Evolutionary conservation across 2,797 vertebrate genomes (phyloP).

Genomic region (Acanthornis magna): DNA sequence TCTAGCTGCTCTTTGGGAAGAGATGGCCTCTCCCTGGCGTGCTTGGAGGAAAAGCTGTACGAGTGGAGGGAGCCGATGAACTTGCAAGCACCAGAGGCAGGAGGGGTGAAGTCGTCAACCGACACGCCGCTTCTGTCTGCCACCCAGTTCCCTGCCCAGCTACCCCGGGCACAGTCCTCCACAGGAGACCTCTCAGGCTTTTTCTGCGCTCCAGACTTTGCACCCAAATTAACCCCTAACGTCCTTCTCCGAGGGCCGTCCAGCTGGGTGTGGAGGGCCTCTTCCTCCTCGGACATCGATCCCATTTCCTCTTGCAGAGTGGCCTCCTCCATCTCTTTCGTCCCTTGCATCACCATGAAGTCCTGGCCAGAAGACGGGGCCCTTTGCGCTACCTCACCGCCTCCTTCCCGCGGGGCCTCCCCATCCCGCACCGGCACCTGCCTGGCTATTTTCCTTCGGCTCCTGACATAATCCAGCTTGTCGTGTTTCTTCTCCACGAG

Average conservation of each 20-base stretch:
- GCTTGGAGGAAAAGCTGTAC: constrained; percentile 81
- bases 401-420: constrained; percentile 36
- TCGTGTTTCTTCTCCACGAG: constrained; percentile 63
- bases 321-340: constrained; percentile 33
- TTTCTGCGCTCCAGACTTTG: not conserved
- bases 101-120: constrained; percentile 73
- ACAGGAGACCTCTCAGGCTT: not conserved
- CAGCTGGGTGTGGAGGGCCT: not conserved
- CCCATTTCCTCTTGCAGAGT: not conserved
- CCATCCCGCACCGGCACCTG: constrained; percentile 31
- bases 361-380: not conserved
- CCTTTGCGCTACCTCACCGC: constrained; percentile 42
- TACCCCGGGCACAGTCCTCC: not conserved
- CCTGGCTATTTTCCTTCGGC: constrained; percentile 60
- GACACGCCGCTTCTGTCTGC: constrained; percentile 71
- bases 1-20: constrained; percentile 75
- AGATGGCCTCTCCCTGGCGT: constrained; percentile 69
- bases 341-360: constrained; percentile 20
- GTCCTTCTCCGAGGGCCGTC: constrained; percentile 44
- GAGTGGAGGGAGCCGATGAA: constrained; percentile 83
- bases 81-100: constrained; percentile 75
- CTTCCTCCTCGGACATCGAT: not conserved
- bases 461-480: constrained; percentile 64
- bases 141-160: not conserved
- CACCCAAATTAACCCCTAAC: constrained; percentile 24